Conservation (phyloP, 2,888 invertebrate genomes). For the Tanaodytes sp. region DNA sequence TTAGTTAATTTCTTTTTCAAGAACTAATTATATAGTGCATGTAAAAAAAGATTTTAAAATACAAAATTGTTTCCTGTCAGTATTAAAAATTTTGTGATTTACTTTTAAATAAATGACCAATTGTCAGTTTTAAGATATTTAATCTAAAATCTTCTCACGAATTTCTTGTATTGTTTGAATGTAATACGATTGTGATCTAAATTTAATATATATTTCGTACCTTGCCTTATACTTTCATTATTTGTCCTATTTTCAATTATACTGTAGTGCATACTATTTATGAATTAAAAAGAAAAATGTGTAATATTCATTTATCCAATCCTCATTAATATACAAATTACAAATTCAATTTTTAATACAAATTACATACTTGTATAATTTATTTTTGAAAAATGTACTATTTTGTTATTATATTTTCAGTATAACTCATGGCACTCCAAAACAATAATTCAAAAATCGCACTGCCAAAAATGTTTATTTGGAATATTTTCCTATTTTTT, state of each 20-base stretch:
- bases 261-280: slow-evolving; percentile 2
- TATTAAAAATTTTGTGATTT: too few relatives aligned
- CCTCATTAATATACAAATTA: not conserved
- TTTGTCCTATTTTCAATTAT: not conserved
- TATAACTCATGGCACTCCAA: slow-evolving; percentile 1
- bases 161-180: slow-evolving; percentile 1
- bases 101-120: too few relatives aligned
- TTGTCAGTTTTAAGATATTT: too few relatives aligned
- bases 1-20: slow-evolving; percentile 5
- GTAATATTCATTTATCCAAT: slow-evolving; percentile 3
- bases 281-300: slow-evolving; percentile 4
- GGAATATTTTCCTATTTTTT: not conserved
- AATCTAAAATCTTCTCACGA: too few relatives aligned
- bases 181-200: not conserved
- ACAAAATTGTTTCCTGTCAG: too few relatives aligned
- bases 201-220: slow-evolving; percentile 4
- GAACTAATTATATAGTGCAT: too few relatives aligned
- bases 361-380: slow-evolving; percentile 4
- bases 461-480: slow-evolving; percentile 3
- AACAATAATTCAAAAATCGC: slow-evolving; percentile 1
- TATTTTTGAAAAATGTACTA: slow-evolving; percentile 3
- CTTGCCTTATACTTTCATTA: slow-evolving; percentile 1
- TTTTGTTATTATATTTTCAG: not conserved
- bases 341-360: slow-evolving; percentile 4
- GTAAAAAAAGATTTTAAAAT: too few relatives aligned